Conservation (phyloP, 2,888 invertebrate species). For the Acanthacorydalis orientalis region DNA sequence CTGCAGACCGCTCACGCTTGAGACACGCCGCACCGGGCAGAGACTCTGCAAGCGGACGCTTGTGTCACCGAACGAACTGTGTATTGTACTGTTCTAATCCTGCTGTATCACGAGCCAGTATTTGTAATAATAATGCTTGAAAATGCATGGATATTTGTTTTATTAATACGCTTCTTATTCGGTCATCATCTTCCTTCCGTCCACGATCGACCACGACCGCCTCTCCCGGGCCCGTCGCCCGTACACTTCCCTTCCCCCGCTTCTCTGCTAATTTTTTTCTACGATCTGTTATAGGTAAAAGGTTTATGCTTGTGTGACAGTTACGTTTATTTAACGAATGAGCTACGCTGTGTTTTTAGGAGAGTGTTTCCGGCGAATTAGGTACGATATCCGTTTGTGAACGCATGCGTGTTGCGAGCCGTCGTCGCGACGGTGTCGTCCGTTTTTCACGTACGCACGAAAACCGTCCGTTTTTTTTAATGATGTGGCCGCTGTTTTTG, state of each 20-base stretch:
- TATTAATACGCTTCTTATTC: constrained; percentile 34
- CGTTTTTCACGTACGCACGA: neutral
- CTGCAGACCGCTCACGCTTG: constrained; percentile 13
- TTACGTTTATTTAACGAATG: constrained; percentile 3
- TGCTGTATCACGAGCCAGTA: constrained; percentile 51
- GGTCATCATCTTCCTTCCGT: constrained; percentile 18
- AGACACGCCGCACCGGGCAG: neutral
- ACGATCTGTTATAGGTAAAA: constrained; percentile 3
- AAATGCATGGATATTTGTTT: constrained; percentile 77
- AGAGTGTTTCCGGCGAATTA: constrained; percentile 6
- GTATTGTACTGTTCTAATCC: constrained; percentile 34
- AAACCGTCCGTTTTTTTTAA: neutral
- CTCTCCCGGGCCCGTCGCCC: neutral
- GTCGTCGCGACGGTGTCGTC: neutral
- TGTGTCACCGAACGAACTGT: constrained; percentile 19
- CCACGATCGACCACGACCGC: constrained; percentile 8
- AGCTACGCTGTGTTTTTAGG: constrained; percentile 4
- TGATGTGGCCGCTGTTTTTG: constrained; percentile 20
- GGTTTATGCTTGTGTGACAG: constrained; percentile 5
- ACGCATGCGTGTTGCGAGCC: constrained; percentile 2
- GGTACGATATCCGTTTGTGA: constrained; percentile 7
- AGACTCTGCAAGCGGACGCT: constrained; percentile 3
- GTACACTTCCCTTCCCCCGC: neutral
- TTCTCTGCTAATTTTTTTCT: neutral
- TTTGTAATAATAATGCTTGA: constrained; percentile 76